A percentile compares a stretch with the other conserved stretches of the same genome.
Evolutionary conservation across 2,888 invertebrate species (phyloP).

Genomic region (Megaustenia siamemsis): DNA sequence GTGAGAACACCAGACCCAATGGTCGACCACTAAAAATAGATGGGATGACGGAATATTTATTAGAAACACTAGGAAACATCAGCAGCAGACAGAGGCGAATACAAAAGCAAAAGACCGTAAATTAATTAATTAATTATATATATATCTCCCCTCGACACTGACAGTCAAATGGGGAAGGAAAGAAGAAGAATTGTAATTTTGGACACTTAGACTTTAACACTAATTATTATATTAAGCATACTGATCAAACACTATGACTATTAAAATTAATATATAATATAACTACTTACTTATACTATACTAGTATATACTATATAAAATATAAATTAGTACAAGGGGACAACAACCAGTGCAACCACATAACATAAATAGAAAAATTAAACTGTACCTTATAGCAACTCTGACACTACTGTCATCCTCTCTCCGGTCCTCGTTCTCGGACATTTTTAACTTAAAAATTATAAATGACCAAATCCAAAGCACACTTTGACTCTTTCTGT

Average conservation of each 20-base stretch:
- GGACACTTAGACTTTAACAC: too few species aligned
- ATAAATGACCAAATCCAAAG: not conserved
- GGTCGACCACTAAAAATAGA: too few species aligned
- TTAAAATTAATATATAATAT: not conserved
- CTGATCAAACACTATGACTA: not conserved
- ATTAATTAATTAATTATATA: too few species aligned
- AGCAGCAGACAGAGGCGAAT: too few species aligned
- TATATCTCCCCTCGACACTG: too few species aligned
- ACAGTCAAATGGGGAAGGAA: too few species aligned
- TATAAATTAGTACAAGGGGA: not conserved
- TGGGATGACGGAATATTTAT: too few species aligned
- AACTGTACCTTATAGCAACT: conserved; percentile 71
- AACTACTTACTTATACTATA: not conserved
- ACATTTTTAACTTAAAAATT: not conserved
- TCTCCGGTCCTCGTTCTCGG: conserved; percentile 61
- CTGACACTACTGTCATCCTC: conserved; percentile 74
- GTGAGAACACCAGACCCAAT: too few species aligned
- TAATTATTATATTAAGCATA: not conserved
- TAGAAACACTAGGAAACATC: too few species aligned
- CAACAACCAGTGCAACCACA: not conserved
- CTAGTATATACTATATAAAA: not conserved
- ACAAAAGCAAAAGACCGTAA: too few species aligned
- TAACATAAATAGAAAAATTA: not conserved
- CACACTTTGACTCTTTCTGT: too few species aligned
- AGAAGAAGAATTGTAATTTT: too few species aligned